Evolutionary conservation across 2,797 vertebrate genomes (phyloP), one percentile per base, ranked within the genome.

Genomic region (Petrocephalus sullivani): DNA sequence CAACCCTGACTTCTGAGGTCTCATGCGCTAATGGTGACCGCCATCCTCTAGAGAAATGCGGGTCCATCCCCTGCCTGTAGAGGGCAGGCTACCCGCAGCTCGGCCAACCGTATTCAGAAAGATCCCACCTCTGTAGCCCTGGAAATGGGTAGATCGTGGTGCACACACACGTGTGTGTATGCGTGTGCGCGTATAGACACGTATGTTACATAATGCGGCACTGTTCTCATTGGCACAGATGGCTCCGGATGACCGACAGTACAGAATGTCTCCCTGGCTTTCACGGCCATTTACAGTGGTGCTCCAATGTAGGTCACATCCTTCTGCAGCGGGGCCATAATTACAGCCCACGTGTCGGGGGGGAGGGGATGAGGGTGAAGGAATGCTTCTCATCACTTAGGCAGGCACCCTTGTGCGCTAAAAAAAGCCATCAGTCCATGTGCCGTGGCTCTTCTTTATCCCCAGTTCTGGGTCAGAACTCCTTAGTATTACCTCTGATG

Each of bases 91-190:
- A 37, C 33, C 37, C 75, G 2, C 16, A 78, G 75, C 75, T 78
- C 46, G 37, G 46, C 41, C 19, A 19, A 37, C 16, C 19, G 9
- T 78, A 37, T n/a, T 78, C 75, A 78, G 75, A n/a, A 54, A 23
- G 8, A 28, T 51, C 82, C 82, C 82, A 89, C 78, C 90, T 88
- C 64, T 87, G 85, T 89, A 90, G 90, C 91, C 67, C 92, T 89
- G 91, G 90, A 93, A 93, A 92, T 78, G 92, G 89, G 88, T 71
- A 84, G 87, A 91, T 89, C 91, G 28, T 28, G 92, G 82, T 28
- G 53, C 49, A 3, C 21, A 49, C 21, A 23, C 33, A 33, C 14
- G 82, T 85, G 87, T 88, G 88, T 75, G 21, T 67, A 8, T 12
- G 61, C 46, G 37, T 46, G 37, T 57, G 12, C 16, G 56, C 9